A percentile compares a stretch with the other conserved stretches of the same genome.
These are phyloP conservation scores for Caradrina clavipalpis DNA, from an alignment of 2,888 invertebrate genomes.

Conservation along the genomic window DNA sequence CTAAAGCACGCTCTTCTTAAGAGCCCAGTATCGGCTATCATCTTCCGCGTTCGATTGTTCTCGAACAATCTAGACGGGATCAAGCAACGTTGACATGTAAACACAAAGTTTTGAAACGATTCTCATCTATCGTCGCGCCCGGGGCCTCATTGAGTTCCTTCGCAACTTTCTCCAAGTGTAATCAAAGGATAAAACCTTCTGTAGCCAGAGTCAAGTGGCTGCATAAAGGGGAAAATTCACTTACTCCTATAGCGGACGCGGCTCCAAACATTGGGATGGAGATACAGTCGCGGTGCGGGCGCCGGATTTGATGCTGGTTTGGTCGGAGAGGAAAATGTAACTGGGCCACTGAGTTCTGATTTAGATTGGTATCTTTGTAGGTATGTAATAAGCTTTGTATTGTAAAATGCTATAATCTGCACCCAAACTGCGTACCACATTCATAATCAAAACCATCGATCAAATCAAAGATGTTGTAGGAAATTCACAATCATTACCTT, in stretches of 20 bases:
- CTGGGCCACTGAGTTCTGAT: too few species aligned
- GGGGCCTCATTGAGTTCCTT: conserved; percentile 74
- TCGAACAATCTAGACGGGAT: conserved; percentile 56
- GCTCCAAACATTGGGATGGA: conserved; percentile 83
- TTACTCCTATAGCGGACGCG: conserved; percentile 83
- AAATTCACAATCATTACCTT: too few species aligned
- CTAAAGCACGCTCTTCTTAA: conserved; percentile 19
- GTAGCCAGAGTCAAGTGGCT: conserved; percentile 82
- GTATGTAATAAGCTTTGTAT: neutral
- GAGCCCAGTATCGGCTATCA: conserved; percentile 44
- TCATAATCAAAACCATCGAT: too few species aligned
- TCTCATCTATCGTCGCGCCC: conserved; percentile 73
- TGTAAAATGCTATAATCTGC: too few species aligned
- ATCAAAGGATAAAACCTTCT: conserved; percentile 86
- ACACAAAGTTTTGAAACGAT: conserved; percentile 77
- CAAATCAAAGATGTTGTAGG: too few species aligned
- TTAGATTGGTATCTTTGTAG: neutral
- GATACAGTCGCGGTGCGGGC: conserved; percentile 61
- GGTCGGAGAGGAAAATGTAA: neutral
- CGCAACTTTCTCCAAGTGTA: conserved; percentile 78
- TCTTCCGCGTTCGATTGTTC: conserved; percentile 44
- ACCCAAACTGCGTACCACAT: too few species aligned
- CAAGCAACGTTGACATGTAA: conserved; percentile 64
- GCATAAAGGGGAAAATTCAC: conserved; percentile 87
- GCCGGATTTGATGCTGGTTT: conserved; percentile 54